Evolutionary conservation across 2,888 invertebrate genomes (phyloP).

Genomic region (Noctua fimbriata): DNA sequence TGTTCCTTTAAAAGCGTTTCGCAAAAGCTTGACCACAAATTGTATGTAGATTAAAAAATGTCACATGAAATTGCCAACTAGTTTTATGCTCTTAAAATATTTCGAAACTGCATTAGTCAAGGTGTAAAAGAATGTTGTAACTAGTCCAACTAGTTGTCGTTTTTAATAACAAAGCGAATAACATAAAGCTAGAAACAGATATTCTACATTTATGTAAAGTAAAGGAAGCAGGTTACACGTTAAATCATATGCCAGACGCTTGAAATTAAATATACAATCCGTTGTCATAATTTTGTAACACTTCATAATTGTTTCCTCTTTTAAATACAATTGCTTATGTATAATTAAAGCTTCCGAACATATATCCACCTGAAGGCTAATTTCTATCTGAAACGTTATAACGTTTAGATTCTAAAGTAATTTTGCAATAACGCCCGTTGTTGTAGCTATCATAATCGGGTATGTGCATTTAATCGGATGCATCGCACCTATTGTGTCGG

Average conservation of each 20-base stretch:
- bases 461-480: constrained; percentile 60
- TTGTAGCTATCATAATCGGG: constrained; percentile 57
- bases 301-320: constrained; percentile 47
- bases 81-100: constrained; percentile 44
- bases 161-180: neutral
- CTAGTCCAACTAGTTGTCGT: constrained; percentile 16
- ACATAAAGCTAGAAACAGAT: neutral
- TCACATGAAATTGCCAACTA: constrained; percentile 31
- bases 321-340: constrained; percentile 32
- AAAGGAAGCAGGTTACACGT: neutral
- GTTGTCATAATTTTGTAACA: constrained; percentile 28
- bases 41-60: constrained; percentile 56
- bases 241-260: constrained; percentile 1
- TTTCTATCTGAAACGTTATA: constrained; percentile 45
- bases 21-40: constrained; percentile 51
- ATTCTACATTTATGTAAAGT: constrained; percentile 9
- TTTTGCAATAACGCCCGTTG: constrained; percentile 48
- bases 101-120: constrained; percentile 38
- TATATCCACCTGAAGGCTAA: constrained; percentile 40
- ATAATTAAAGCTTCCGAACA: constrained; percentile 48
- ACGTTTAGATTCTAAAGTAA: constrained; percentile 19
- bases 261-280: constrained; percentile 10
- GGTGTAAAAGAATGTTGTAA: constrained; percentile 55
- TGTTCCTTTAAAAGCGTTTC: constrained; percentile 37
- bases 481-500: constrained; percentile 60